Base-by-base conservation (phyloP, 1,140 invertebrate genomes). In the Phortica variegata region DNA sequence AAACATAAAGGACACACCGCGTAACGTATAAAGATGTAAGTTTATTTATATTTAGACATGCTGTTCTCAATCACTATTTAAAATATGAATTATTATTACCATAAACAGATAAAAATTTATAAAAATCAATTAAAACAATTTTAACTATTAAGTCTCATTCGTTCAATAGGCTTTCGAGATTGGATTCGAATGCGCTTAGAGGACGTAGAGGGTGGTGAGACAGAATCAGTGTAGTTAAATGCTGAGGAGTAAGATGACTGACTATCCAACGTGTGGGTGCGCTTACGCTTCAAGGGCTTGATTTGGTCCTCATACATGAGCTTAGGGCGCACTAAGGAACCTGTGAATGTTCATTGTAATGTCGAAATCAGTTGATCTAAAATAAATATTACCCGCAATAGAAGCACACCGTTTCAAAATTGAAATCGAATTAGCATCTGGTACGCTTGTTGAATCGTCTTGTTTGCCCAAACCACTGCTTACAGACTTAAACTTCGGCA, bases 101-200 rank as follows among this genome's bases (percentile, higher is more conserved):
- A n/a, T n/a, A n/a, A n/a, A n/a, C n/a, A n/a, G n/a, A n/a, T n/a
- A n/a, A n/a, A n/a, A n/a, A n/a, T n/a, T n/a, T n/a, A n/a, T n/a
- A n/a, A n/a, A 20, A 41, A 43, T 53, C 38, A 53, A 37, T 21
- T 21, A 34, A 43, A 15, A 23, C 13, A 45, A 19, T 32, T 23
- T 36, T 13, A 54, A 37, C 9, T 5, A 29, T 5, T 49, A 49
- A 50, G 47, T 5, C 65, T 69, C 70, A 70, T 65, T 5, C 70
- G 69, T 20, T 70, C 70, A 17, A 73, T 57, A 5, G 70, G 70
- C 17, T 70, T 62, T 8, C 70, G 60, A 23, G 52, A 26, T 13
- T 72, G 65, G 15, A 73, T 73, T 23, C 70, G 70, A n/a, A 73
- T 56, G 20, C 70, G 60, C 34, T 73, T 73, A 1, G 70, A 65